Base-by-base conservation (phyloP, 2,113 vertebrate genomes). In the Nothocercus julius region DNA sequence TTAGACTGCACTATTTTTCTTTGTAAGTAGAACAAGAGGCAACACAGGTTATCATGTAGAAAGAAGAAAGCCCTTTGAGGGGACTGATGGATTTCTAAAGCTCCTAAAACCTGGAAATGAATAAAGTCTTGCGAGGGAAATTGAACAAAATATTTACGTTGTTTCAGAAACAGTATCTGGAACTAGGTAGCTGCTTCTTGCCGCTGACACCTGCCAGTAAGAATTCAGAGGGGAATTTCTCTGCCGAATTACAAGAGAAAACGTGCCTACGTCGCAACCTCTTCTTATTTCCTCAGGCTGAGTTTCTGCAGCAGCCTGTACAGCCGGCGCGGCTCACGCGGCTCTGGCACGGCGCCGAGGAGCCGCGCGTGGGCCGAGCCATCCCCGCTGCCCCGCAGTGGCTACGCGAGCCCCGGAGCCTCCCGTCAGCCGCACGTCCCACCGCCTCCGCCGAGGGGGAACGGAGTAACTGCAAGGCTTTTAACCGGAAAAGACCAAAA, bases 191-290 rank as follows among this genome's bases (percentile, higher is more conserved):
- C 30, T 51, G 72, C 85, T 89, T 92, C 21, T 73, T 87, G 24
- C 53, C 72, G 53, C 58, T 90, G 79, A 93, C 27, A 66, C 32
- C 36, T 82, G 75, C 68, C 80, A 85, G 47, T 21, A 66, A 82
- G 62, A 90, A 87, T 82, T 94, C 62, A 90, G 77, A 87, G 61
- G 84, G 53, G 69, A 91, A 79, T 90, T 92, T 79, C 51, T 78
- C 53, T n/a, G 6, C 6, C 82, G n/a, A 34, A 49, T 54, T 86
- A 54, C 68, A 91, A 75, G 42, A 61, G 47, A 95, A 94, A 90
- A 84, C 36, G 38, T 53, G 44, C 24, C 73, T 19, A 5, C 83
- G 83, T 78, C 61, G 89, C 79, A 93, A 36, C 10, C 53, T 63
- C 47, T 14, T 69, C 63, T 78, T 81, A 17, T 53, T n/a, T 93